A percentile compares a stretch with the other conserved stretches of the same genome.
phyloP scores from a whole-genome alignment of 2,113 vertebrate species.

The Bostrychus sinensis region DNA sequence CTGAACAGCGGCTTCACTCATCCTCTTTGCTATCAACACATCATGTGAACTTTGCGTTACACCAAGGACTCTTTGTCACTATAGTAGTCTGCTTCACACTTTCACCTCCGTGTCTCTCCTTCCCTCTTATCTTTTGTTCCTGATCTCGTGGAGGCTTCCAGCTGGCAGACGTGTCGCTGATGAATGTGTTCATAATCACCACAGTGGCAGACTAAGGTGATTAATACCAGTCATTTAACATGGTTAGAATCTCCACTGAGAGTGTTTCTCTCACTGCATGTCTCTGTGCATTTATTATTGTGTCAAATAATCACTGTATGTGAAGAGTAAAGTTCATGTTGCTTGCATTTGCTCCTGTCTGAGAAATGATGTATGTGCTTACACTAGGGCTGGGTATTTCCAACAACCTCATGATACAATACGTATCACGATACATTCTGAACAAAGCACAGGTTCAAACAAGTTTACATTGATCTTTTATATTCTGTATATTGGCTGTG shows the following conservation, averaged over 20 bases:
- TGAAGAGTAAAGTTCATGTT: background rate
- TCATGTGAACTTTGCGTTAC: conserved; percentile 1
- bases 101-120: conserved; percentile 7
- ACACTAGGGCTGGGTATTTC: no score
- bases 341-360: conserved; percentile 26
- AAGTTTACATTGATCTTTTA: no score
- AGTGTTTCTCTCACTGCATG: conserved; percentile 34
- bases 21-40: background rate
- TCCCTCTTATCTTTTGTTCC: conserved; percentile 16
- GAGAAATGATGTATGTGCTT: conserved; percentile 49
- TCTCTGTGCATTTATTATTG: conserved; percentile 3
- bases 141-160: conserved; percentile 34
- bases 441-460: no score
- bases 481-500: no score
- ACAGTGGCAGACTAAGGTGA: conserved; percentile 57
- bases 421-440: no score
- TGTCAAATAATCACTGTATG: background rate
- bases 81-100: background rate
- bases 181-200: conserved; percentile 71
- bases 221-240: conserved; percentile 70
- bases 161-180: conserved; percentile 58
- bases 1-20: conserved; percentile 20
- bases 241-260: conserved; percentile 33
- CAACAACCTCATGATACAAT: no score
- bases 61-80: background rate